phyloP scores from a whole-genome alignment of 2,797 vertebrate species.

The Threskiornis aethiopicus region DNA sequence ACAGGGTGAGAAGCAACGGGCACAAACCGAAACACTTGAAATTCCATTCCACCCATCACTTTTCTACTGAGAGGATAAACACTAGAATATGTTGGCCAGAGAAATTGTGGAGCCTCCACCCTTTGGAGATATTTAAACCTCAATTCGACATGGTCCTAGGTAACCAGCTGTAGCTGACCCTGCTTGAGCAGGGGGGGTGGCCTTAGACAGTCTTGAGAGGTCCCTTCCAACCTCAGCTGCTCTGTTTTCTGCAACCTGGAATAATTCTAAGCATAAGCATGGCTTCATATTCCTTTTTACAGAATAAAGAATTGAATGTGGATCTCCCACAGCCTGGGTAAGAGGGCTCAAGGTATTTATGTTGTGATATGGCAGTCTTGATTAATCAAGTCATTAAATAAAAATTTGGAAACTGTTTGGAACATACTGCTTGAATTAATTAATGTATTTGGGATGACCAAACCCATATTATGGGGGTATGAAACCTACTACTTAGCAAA shows the following conservation, averaged over 20 bases:
- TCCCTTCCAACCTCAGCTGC: background rate
- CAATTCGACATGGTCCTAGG: rapidly evolving
- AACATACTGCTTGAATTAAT: background rate
- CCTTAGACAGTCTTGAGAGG: background rate
- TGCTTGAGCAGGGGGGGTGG: background rate
- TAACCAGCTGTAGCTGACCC: background rate
- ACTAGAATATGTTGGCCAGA: background rate
- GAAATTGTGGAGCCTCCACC: background rate
- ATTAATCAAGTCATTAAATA: background rate
- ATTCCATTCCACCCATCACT: background rate
- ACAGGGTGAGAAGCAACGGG: background rate
- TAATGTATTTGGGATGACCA: background rate
- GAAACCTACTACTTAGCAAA: background rate
- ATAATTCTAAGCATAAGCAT: background rate
- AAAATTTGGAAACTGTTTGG: background rate
- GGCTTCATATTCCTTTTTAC: background rate
- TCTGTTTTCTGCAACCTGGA: background rate
- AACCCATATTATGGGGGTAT: background rate
- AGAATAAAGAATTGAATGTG: background rate
- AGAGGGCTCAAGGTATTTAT: background rate
- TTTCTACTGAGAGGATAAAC: background rate
- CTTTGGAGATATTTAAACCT: background rate
- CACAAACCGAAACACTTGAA: background rate
- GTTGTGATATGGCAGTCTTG: background rate
- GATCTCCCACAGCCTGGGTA: background rate